A percentile compares a stretch with the other conserved stretches of the same genome.
These are phyloP conservation scores for Empis stercorea DNA, from an alignment of 2,888 invertebrate genomes.

Conservation along the genomic window DNA sequence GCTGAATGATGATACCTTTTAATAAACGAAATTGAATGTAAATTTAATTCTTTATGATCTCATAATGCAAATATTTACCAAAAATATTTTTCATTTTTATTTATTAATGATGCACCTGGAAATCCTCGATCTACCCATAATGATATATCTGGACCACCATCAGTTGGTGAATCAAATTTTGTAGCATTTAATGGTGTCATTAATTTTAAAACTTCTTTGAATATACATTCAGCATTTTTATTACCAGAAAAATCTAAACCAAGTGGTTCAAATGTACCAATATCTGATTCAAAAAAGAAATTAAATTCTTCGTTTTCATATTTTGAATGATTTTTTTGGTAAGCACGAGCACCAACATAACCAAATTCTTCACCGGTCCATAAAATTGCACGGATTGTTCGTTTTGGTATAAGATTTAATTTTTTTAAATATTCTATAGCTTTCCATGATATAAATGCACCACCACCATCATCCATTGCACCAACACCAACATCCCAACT, in stretches of 20 bases:
- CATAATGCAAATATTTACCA: slow-evolving; percentile 26
- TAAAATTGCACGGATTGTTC: slow-evolving; percentile 60
- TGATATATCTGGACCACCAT: slow-evolving; percentile 56
- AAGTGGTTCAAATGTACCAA: slow-evolving; percentile 54
- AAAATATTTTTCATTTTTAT: slow-evolving; percentile 54
- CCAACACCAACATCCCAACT: slow-evolving; percentile 82
- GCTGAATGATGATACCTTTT: slow-evolving; percentile 59
- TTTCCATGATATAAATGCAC: slow-evolving; percentile 66
- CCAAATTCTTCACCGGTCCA: slow-evolving; percentile 76
- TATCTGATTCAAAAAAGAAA: slow-evolving; percentile 72
- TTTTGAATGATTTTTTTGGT: slow-evolving; percentile 36
- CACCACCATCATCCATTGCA: slow-evolving; percentile 79
- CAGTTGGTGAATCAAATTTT: slow-evolving; percentile 37
- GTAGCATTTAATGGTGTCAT: slow-evolving; percentile 56
- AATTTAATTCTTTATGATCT: neutral
- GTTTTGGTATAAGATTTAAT: slow-evolving; percentile 49
- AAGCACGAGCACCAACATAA: slow-evolving; percentile 50
- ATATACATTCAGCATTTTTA: slow-evolving; percentile 47
- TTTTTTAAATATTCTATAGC: slow-evolving; percentile 52
- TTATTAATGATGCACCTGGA: slow-evolving; percentile 56
- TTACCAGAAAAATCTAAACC: slow-evolving; percentile 57
- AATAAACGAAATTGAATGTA: slow-evolving; percentile 32
- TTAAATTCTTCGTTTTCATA: slow-evolving; percentile 46
- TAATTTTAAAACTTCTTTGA: slow-evolving; percentile 54
- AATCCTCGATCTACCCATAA: slow-evolving; percentile 50